These are phyloP conservation scores for Pilophorus perplexus DNA, from an alignment of 2,888 invertebrate species.

Conservation along the genomic window DNA sequence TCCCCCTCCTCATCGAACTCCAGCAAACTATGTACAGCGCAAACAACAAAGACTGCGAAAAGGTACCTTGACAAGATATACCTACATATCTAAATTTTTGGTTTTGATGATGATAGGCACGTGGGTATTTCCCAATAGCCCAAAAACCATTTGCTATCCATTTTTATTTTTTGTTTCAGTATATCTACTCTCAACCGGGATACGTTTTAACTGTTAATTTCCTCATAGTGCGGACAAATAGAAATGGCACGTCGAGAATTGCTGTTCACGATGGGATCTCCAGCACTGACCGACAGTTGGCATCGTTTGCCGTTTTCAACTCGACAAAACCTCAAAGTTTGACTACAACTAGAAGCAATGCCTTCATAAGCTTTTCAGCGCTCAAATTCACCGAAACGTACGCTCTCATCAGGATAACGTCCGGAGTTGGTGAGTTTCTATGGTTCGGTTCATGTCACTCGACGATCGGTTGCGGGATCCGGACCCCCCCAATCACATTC, in stretches of 20 bases:
- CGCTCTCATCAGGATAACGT: conserved; percentile 74
- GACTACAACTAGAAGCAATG: conserved; percentile 74
- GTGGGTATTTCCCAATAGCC: too few species aligned
- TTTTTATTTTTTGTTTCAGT: conserved; percentile 52
- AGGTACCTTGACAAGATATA: too few species aligned
- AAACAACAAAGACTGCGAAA: conserved; percentile 69
- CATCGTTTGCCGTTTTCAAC: conserved; percentile 72
- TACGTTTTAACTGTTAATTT: conserved; percentile 84
- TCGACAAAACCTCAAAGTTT: conserved; percentile 85
- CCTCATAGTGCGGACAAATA: conserved; percentile 73
- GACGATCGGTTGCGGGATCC: not conserved
- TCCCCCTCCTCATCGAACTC: conserved; percentile 78
- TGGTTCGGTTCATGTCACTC: not conserved
- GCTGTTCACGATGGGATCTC: conserved; percentile 78
- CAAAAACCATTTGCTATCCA: too few species aligned
- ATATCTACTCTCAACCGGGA: conserved; percentile 72
- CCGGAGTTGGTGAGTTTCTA: conserved; percentile 62
- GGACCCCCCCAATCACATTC: not conserved
- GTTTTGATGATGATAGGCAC: too few species aligned
- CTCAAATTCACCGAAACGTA: conserved; percentile 69
- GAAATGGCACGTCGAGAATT: conserved; percentile 70
- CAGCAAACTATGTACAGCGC: conserved; percentile 74
- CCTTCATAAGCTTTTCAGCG: conserved; percentile 76
- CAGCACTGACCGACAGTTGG: conserved; percentile 65
- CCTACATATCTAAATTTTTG: too few species aligned